Base-by-base conservation (phyloP, 2,888 invertebrate genomes). In the Andrena bucephala region DNA sequence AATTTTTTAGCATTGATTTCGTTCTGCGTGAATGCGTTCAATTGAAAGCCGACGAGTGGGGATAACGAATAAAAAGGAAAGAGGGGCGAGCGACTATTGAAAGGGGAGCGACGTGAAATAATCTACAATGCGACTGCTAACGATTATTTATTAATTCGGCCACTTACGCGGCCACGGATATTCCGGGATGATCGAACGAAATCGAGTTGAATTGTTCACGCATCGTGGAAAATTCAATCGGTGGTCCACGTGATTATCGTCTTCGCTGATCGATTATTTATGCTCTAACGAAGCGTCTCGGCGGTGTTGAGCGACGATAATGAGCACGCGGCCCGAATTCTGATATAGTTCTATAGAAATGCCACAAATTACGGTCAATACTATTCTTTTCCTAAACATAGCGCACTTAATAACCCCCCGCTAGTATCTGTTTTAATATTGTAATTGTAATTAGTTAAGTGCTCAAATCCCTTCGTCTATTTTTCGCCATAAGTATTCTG, bases 61-160 rank as follows among this genome's bases (percentile, higher is more conserved):
- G 29, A 16, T 42, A 57, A 62, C 42, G 29, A 48, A 27, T 42
- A 42, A 42, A 42, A 42, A 42, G 20, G 20, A 24, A 10, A n/a
- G 36, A 57, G 52, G 20, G 13, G 7, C 27, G n/a, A 36, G 48
- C 5, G 33, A 52, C 50, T 60, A 72, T 54, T 68, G 59, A 68
- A 63, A 68, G 27, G 5, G 20, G 66, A 68, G 54, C 50, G 71
- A 77, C 67, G 54, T 4, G 52, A 57, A 65, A 57, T 73, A 68
- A 77, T 83, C 70, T 65, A 68, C 66, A 74, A 79, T 72, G 70
- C 36, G 33, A 36, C 20, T 57, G 59, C 48, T 73, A 75, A 78
- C 59, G 74, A 77, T 85, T 79, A 84, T 86, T 84, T 77, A 84
- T 81, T 63, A 77, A 65, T 76, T 36, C 70, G 54, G 85, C 31